Evolutionary conservation across 23 tunicate species (phyloP).

Genomic region (Trididemnum nubilum): DNA sequence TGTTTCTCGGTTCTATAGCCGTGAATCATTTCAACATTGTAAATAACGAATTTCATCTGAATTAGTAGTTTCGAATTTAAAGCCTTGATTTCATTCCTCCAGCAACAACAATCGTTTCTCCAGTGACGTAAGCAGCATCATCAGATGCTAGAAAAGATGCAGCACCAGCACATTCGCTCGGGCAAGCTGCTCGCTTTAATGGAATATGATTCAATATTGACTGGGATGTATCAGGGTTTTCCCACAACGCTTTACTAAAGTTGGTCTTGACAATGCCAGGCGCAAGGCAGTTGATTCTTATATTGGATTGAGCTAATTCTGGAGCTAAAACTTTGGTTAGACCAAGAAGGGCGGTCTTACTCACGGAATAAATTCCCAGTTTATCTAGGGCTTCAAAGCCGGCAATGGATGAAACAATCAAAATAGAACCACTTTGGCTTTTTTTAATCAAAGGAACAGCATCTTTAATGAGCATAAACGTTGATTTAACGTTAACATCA

Average conservation of each 20-base stretch:
- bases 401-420: conserved; percentile 83
- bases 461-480: conserved; percentile 78
- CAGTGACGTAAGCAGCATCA: conserved; percentile 85
- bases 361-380: conserved; percentile 90
- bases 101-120: conserved; percentile 77
- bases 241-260: conserved; percentile 68
- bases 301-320: conserved; percentile 64
- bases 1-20: no score
- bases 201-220: conserved; percentile 28
- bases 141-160: conserved; percentile 70
- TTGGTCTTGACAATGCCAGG: conserved; percentile 90
- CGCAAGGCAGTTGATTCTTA: conserved; percentile 75
- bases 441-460: conserved; percentile 64
- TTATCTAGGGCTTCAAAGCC: conserved; percentile 52
- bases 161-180: conserved; percentile 72
- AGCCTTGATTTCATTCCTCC: conserved; percentile 82
- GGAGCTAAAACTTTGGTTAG: conserved; percentile 71
- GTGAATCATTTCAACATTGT: no score
- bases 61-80: no score
- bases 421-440: conserved; percentile 50
- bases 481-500: conserved; percentile 85
- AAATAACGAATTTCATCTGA: no score
- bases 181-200: conserved; percentile 46
- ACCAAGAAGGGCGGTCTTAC: conserved; percentile 84
- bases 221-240: conserved; percentile 14